phyloP scores from a whole-genome alignment of 2,888 invertebrate species.

The Lithophane ornitopus region DNA sequence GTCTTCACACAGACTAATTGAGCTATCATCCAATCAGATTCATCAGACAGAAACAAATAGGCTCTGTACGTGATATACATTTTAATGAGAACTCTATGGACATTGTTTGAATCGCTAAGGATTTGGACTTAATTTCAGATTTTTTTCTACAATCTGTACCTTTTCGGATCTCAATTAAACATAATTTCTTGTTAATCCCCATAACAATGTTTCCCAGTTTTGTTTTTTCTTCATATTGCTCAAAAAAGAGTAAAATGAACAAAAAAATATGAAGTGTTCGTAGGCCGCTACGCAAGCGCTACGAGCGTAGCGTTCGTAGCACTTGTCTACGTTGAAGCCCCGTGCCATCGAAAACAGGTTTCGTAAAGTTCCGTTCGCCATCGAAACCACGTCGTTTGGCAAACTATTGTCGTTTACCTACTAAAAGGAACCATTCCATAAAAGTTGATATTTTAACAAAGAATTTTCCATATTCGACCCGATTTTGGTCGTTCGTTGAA shows the following conservation, averaged over 20 bases:
- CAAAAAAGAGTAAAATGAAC: neutral
- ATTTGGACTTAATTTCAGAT: neutral
- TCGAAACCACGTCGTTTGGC: conserved; percentile 17
- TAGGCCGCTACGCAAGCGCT: conserved; percentile 37
- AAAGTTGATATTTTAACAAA: conserved; percentile 32
- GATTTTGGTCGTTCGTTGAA: conserved; percentile 43
- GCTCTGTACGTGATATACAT: conserved; percentile 39
- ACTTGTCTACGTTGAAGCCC: conserved; percentile 22
- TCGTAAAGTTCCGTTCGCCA: conserved; percentile 30
- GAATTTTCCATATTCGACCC: conserved; percentile 23
- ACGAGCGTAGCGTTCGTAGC: conserved; percentile 52
- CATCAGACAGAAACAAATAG: conserved; percentile 36
- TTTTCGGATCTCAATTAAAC: neutral
- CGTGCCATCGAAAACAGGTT: conserved; percentile 30
- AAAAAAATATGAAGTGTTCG: conserved; percentile 14
- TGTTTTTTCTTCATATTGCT: neutral
- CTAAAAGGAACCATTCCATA: conserved; percentile 14
- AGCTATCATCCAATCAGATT: conserved; percentile 52
- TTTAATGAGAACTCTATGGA: conserved; percentile 14
- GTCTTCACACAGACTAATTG: conserved; percentile 46
- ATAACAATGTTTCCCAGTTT: neutral
- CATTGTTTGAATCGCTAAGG: neutral
- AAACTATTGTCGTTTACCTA: too few species aligned
- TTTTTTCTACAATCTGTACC: neutral
- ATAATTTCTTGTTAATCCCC: neutral